Evolutionary conservation across 2,888 invertebrate species (phyloP).

Genomic region (Hydrotaea cyrtoneurina): DNA sequence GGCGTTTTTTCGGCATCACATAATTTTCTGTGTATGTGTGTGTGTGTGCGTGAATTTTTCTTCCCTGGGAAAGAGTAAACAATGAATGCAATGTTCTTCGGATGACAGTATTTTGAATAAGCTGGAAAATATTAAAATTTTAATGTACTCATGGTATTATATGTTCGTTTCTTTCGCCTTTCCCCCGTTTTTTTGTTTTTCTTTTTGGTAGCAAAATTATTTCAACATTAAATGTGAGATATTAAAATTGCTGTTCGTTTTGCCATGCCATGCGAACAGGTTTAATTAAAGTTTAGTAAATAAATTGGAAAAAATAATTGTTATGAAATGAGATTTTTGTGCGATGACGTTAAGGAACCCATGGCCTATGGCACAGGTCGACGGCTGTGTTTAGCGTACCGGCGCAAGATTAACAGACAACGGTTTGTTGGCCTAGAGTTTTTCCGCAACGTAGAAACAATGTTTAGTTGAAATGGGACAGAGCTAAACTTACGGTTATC

Average conservation of each 20-base stretch:
- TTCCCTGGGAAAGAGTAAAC: background rate
- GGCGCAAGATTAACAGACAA: too few relatives aligned
- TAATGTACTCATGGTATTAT: constrained; percentile 45
- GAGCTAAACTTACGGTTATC: too few relatives aligned
- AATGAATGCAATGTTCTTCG: constrained; percentile 46
- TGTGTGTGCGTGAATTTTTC: background rate
- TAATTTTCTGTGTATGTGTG: background rate
- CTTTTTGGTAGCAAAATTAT: constrained; percentile 34
- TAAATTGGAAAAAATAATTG: constrained; percentile 46
- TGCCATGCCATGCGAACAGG: constrained; percentile 11
- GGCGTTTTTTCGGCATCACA: background rate
- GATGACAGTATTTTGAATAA: constrained; percentile 49
- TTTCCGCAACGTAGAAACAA: too few relatives aligned
- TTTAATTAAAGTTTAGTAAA: constrained; percentile 57
- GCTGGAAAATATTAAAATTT: constrained; percentile 61
- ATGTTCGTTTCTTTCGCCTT: background rate
- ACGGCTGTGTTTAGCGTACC: too few relatives aligned
- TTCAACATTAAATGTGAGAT: constrained; percentile 49
- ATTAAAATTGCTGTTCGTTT: constrained; percentile 51
- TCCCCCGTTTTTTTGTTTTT: background rate
- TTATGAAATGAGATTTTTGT: constrained; percentile 15
- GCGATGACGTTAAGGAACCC: background rate
- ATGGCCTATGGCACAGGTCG: background rate
- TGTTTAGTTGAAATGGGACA: too few relatives aligned
- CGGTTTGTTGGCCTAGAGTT: too few relatives aligned